Conservation (phyloP, 1,140 invertebrate genomes). For the Triops cancriformis region DNA sequence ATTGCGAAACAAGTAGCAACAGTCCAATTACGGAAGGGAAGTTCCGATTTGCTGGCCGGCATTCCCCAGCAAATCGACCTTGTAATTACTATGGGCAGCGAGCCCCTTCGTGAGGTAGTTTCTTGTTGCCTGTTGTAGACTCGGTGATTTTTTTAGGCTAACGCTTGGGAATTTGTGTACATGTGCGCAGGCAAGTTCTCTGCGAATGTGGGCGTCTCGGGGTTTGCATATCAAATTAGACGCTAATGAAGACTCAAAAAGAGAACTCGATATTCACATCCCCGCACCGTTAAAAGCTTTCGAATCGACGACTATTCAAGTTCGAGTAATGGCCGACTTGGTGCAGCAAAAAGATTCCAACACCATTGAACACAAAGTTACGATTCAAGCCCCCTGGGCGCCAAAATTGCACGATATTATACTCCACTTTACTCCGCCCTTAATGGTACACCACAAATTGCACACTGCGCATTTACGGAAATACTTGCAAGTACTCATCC, state of each 20-base stretch:
- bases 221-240: constrained; percentile 41
- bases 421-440: constrained; percentile 70
- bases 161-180: background rate
- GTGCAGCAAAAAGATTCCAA: constrained; percentile 55
- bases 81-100: constrained; percentile 43
- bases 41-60: constrained; percentile 48
- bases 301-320: constrained; percentile 49
- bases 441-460: constrained; percentile 65
- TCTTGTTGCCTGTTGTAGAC: background rate
- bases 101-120: constrained; percentile 37
- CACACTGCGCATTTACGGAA: constrained; percentile 72
- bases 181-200: constrained; percentile 41
- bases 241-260: constrained; percentile 37
- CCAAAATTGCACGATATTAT: constrained; percentile 54
- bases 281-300: constrained; percentile 61
- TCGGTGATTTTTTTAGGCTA: background rate
- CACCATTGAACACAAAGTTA: constrained; percentile 61
- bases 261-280: constrained; percentile 50
- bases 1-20: constrained; percentile 48
- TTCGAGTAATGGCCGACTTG: constrained; percentile 61
- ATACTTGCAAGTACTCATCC: constrained; percentile 67
- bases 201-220: constrained; percentile 44
- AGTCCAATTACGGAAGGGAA: constrained; percentile 42
- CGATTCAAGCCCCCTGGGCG: constrained; percentile 64
- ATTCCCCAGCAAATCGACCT: constrained; percentile 43